Conservation (phyloP, 2,113 vertebrate genomes). For the cattle (Bos taurus) region DNA sequence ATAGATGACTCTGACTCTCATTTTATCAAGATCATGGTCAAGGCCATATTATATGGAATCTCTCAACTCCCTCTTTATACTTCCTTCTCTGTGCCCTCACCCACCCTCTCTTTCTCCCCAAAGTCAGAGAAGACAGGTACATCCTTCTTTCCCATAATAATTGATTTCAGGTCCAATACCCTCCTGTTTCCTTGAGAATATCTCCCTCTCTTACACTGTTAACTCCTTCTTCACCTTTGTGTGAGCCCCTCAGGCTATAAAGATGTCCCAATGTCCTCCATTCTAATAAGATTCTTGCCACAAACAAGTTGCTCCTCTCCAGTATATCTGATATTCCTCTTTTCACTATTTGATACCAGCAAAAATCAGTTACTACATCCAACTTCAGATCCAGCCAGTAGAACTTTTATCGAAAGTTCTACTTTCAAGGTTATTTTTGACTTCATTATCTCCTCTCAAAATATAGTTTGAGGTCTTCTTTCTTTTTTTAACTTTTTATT, state of each 20-base stretch:
- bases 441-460: not conserved
- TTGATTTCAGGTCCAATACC: not conserved
- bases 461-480: not conserved
- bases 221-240: not conserved
- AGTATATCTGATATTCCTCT: not conserved
- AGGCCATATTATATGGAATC: not conserved
- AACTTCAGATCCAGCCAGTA: not conserved
- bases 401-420: not conserved
- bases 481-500: not conserved
- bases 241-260: not conserved
- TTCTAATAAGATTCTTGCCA: not conserved
- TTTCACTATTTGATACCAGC: not conserved
- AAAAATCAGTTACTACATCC: not conserved
- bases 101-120: not conserved
- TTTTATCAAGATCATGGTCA: not conserved
- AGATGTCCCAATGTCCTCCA: not conserved
- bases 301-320: not conserved
- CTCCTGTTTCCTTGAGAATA: not conserved
- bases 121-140: not conserved
- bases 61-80: not conserved
- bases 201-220: not conserved
- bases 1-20: not conserved
- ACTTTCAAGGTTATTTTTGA: not conserved
- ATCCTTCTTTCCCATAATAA: not conserved
- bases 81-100: not conserved